Evolutionary conservation across 2,113 vertebrate species (phyloP), one percentile per base, ranked within the genome.

Genomic region (Trematocara marginatum): DNA sequence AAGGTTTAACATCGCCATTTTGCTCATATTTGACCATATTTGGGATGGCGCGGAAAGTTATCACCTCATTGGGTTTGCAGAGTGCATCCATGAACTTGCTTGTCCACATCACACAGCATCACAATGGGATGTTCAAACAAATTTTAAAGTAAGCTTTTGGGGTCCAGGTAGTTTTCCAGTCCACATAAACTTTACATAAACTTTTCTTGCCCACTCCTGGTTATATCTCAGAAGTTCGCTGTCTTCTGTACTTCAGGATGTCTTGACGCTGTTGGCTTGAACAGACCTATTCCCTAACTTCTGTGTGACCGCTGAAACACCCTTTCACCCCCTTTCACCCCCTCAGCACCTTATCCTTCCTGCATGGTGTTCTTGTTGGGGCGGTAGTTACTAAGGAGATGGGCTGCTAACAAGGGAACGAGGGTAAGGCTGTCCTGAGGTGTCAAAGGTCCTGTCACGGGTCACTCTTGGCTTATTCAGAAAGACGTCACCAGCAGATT

Each of bases 401-500:
- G 49, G 52, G 90, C 23, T 82, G 80, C 88, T 80, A 90, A 88
- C 87, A 88, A 88, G 85, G 87, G 85, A 88, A 88, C 51, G 81
- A 76, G 47, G 91, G 56, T n/a, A 74, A 88, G 94, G 95, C 92
- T 71, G 89, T 79, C 81, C 84, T 84, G 79, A 66, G 0, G 84
- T 83, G 86, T 90, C 95, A 96, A 84, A 95, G 96, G 96, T 95
- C 94, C 94, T 66, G 88, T 82, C 83, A 88, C 86, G 88, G 94
- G 92, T 93, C 95, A 93, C 85, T 86, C 78, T 40, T 40, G 81
- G 29, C 81, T 90, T 31, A 88, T 95, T 96, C 93, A 95, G 57
- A 69, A 78, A 92, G 86, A 94, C 87, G 92, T 95, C 95, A 92
- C 81, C 82, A 92, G 91, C 93, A 94, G 93, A 96, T 97, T 97